Evolutionary conservation across 2,797 vertebrate genomes (phyloP), one percentile per base, ranked within the genome.

Genomic region (Dromococcyx pavoninus): DNA sequence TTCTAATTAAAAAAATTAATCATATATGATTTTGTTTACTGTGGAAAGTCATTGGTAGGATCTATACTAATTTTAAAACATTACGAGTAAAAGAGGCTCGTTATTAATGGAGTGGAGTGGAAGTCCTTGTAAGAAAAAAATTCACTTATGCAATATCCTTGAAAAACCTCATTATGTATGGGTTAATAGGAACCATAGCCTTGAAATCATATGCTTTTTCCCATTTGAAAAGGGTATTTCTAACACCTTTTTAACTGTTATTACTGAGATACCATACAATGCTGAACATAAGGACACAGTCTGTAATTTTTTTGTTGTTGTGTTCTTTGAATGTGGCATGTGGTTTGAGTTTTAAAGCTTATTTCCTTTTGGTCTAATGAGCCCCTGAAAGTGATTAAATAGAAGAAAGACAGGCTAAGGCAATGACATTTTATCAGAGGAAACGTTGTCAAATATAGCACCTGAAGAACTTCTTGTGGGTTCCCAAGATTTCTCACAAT

Each of bases 311-410:
- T 67, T 80, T 87, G 28, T 73, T 86, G 66, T 58, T 93, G 43
- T 88, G 53, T 85, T 81, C 93, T 93, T 90, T 89, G 78, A 95
- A 88, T 67, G 73, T n/a, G 37, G 79, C 96, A 95, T 95, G 94
- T 97, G 96, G 93, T 97, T 97, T 96, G 96, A 94, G 70, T 97
- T 97, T 97, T 93, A 96, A 95, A 75, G 74, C 92, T 95, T 89
- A 94, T 96, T 97, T 97, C 95, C 95, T 97, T 57, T 33, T 71
- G 37, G 81, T 51, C 92, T 97, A 96, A 97, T 80, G 94, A 98
- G 78, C 75, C 75, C 92, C 94, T 96, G 96, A 97, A 96, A 96
- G 83, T 93, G 92, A 97, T 97, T 97, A 96, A 96, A 92, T 78
- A 92, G 89, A 96, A 96, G 66, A 96, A 96, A 96, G 86, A 85